Evolutionary conservation across 2,888 invertebrate genomes (phyloP).

Genomic region (Rhopalosiphum nymphaeae): DNA sequence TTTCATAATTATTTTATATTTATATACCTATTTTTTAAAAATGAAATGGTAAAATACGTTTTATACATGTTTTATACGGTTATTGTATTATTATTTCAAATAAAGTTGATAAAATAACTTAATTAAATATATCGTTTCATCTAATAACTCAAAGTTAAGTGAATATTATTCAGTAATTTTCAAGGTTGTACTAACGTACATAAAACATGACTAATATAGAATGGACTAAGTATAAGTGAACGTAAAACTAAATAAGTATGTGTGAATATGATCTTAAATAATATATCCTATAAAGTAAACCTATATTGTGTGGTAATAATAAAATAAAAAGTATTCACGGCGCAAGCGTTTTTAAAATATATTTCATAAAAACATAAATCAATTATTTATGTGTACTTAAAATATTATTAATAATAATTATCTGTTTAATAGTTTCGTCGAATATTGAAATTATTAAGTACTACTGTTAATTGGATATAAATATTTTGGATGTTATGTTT

Average conservation of each 20-base stretch:
- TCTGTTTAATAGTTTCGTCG: background rate
- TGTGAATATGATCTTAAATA: background rate
- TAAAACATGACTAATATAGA: slow-evolving; percentile 14
- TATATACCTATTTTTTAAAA: background rate
- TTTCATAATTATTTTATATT: background rate
- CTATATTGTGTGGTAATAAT: background rate
- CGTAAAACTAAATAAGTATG: background rate
- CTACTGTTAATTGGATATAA: background rate
- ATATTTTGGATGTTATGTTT: background rate
- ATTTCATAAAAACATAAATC: background rate
- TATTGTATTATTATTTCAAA: background rate
- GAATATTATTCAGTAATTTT: slow-evolving; percentile 19
- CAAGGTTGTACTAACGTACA: slow-evolving; percentile 20
- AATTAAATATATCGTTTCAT: background rate
- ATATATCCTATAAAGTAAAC: background rate
- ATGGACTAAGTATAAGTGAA: background rate
- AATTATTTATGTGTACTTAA: background rate
- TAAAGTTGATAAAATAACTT: background rate
- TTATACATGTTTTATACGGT: too few species aligned
- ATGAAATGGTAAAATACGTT: background rate
- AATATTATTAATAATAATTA: background rate
- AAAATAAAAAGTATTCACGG: background rate
- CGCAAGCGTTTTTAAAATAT: background rate
- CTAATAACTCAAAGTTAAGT: background rate
- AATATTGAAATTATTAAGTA: background rate